These are phyloP conservation scores for Notarius quadriscutis DNA, from an alignment of 2,113 vertebrate genomes.

Conservation along the genomic window DNA sequence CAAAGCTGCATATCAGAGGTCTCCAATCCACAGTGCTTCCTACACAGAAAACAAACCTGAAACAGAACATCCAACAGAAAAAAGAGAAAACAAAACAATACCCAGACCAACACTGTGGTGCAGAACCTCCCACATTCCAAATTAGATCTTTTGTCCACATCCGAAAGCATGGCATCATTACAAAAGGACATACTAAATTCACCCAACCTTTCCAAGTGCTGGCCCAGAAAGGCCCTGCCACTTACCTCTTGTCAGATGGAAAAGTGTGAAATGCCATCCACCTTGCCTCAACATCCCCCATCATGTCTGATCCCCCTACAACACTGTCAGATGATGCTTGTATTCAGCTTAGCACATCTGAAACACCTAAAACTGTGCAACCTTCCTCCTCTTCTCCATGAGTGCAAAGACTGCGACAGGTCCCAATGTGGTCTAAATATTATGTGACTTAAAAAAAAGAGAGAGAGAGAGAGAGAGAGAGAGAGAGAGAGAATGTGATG, in stretches of 20 bases:
- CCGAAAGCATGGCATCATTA: not conserved
- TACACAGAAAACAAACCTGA: not conserved
- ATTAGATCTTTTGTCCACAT: too few relatives aligned
- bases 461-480: too few relatives aligned
- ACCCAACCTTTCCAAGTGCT: not conserved
- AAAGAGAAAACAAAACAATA: not conserved
- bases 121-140: too few relatives aligned
- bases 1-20: not conserved
- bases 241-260: not conserved
- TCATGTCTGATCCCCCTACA: not conserved
- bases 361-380: too few relatives aligned
- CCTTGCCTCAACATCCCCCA: too few relatives aligned
- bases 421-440: too few relatives aligned
- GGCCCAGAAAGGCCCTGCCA: not conserved
- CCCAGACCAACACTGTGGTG: not conserved
- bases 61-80: not conserved
- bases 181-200: not conserved
- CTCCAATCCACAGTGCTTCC: not conserved
- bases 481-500: too few relatives aligned
- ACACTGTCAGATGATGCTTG: not conserved
- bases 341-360: too few relatives aligned
- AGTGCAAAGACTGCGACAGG: not conserved
- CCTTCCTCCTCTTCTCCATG: too few relatives aligned
- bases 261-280: not conserved
- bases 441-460: too few relatives aligned